These are phyloP conservation scores for Drosophila kanapiae DNA, from an alignment of 1,140 invertebrate species.

Conservation along the genomic window DNA sequence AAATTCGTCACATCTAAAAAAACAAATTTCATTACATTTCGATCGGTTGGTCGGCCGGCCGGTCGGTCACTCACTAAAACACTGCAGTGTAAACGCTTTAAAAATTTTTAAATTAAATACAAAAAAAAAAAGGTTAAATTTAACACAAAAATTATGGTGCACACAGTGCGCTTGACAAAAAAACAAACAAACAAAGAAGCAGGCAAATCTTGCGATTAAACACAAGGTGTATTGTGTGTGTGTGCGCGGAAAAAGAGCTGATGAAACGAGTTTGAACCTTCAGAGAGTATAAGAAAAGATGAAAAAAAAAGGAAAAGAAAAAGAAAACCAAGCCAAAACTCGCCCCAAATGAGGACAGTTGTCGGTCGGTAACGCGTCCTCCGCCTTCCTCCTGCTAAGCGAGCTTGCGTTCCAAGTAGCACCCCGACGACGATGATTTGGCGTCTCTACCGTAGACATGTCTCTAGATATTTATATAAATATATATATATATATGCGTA, in stretches of 20 bases:
- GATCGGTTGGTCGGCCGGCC: constrained; percentile 10
- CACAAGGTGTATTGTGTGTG: constrained; percentile 31
- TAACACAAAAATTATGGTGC: constrained; percentile 60
- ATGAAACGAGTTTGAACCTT: constrained; percentile 20
- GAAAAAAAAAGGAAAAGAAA: too few species aligned
- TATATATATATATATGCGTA: constrained; percentile 52
- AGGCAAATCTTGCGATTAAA: constrained; percentile 41
- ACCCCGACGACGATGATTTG: constrained; percentile 60
- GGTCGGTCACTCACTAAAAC: constrained; percentile 40
- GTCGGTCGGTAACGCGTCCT: constrained; percentile 6
- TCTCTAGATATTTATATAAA: constrained; percentile 56
- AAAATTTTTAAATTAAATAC: constrained; percentile 76
- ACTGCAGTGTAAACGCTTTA: constrained; percentile 75
- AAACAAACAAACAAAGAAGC: constrained; percentile 51
- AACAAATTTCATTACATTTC: constrained; percentile 50
- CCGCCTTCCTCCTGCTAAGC: constrained; percentile 33
- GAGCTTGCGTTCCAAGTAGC: constrained; percentile 60
- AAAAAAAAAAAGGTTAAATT: constrained; percentile 51
- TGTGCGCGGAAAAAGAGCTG: constrained; percentile 15
- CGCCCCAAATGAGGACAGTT: constrained; percentile 29
- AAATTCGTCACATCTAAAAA: constrained; percentile 25
- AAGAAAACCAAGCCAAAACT: background rate
- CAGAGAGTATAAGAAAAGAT: background rate
- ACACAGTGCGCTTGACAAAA: constrained; percentile 73
- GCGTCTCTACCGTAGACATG: constrained; percentile 64